These are phyloP conservation scores for Brachymystax lenok DNA, from an alignment of 2,797 vertebrate species.

Conservation along the genomic window DNA sequence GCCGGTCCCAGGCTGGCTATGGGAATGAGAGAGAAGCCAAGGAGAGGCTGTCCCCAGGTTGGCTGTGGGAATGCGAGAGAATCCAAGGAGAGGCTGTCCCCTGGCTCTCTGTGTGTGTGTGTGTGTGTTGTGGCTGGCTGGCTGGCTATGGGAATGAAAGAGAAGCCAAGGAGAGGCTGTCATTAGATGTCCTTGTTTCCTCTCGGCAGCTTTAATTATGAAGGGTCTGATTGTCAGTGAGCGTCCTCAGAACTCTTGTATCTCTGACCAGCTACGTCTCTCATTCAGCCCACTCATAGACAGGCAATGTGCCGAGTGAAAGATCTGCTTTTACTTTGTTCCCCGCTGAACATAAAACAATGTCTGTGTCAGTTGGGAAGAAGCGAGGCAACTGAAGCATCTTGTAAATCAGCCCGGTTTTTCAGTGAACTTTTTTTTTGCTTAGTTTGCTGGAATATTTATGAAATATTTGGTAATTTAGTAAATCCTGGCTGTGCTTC, in stretches of 20 bases:
- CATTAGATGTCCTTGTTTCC: conserved; percentile 19
- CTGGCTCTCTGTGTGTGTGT: background rate
- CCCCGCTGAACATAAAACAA: background rate
- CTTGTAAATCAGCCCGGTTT: conserved; percentile 19
- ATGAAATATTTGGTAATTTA: background rate
- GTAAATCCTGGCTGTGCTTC: background rate
- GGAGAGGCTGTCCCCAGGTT: background rate
- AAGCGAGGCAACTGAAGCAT: conserved; percentile 19
- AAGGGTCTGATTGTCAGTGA: conserved; percentile 10
- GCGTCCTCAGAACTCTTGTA: background rate
- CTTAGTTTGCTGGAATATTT: background rate
- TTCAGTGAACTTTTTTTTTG: background rate
- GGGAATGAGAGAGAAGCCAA: conserved; percentile 5
- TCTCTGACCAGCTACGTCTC: background rate
- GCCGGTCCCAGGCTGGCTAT: background rate
- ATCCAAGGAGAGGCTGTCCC: conserved; percentile 11
- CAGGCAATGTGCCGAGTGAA: background rate
- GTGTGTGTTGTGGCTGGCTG: background rate
- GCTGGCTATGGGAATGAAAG: background rate
- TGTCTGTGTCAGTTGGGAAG: background rate
- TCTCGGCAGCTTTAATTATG: conserved; percentile 17
- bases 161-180: conserved; percentile 12
- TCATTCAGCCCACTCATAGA: background rate
- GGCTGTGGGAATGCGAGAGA: background rate
- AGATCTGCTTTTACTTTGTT: background rate